Percentiles rank a stretch among this genome's conserved stretches.
These are phyloP conservation scores for Anisognathus igniventris DNA, from an alignment of 2,797 vertebrate species.

Conservation along the genomic window DNA sequence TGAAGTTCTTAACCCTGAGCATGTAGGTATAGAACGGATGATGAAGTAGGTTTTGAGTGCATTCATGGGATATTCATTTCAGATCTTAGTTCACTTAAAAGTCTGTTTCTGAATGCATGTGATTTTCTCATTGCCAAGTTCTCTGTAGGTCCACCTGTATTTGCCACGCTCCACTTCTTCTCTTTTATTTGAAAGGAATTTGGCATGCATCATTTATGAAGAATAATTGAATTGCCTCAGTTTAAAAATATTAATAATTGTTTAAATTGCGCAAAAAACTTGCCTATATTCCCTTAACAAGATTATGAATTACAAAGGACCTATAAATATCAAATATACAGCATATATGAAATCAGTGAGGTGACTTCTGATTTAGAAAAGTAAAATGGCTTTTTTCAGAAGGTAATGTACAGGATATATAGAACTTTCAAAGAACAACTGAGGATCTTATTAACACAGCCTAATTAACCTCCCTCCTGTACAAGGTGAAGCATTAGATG, in stretches of 20 bases:
- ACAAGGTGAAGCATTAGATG: slow-evolving; percentile 20
- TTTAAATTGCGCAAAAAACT: not conserved
- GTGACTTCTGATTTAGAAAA: not conserved
- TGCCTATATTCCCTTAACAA: not conserved
- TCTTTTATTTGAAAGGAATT: not conserved
- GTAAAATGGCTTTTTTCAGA: not conserved
- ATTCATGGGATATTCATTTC: not conserved
- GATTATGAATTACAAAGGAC: not conserved
- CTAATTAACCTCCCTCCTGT: slow-evolving; percentile 19
- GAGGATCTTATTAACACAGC: not conserved
- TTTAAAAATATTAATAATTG: not conserved
- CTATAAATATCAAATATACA: not conserved
- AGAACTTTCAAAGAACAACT: not conserved
- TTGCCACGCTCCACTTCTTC: not conserved
- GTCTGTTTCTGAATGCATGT: not conserved
- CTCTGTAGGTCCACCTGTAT: not conserved
- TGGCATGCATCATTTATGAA: not conserved
- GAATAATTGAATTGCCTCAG: not conserved
- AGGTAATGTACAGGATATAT: not conserved
- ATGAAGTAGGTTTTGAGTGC: not conserved
- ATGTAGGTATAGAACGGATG: not conserved
- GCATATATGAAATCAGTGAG: not conserved
- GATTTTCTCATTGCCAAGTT: not conserved
- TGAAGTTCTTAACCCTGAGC: not conserved
- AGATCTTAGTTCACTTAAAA: not conserved